A percentile compares a stretch with the other conserved stretches of the same genome.
Conservation (phyloP, 1,140 invertebrate genomes). For the Phymastichus coffea region DNA sequence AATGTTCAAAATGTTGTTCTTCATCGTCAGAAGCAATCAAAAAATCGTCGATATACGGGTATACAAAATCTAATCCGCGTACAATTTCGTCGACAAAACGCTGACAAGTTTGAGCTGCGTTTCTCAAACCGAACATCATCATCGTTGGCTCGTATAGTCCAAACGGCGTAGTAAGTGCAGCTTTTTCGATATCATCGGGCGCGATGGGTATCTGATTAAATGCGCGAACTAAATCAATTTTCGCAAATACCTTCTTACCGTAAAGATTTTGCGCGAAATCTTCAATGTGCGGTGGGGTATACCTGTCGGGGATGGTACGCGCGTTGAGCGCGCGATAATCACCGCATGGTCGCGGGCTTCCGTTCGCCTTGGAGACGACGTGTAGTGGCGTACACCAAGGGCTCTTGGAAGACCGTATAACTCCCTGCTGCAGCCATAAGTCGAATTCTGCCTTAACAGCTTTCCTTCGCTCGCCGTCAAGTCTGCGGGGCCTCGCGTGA, state of each 20-base stretch:
- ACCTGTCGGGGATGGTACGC: slow-evolving; percentile 37
- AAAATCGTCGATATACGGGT: slow-evolving; percentile 38
- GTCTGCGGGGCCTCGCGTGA: slow-evolving; percentile 32
- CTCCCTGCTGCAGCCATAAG: slow-evolving; percentile 31
- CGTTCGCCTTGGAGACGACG: slow-evolving; percentile 49
- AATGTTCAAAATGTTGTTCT: slow-evolving; percentile 18
- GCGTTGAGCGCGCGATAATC: slow-evolving; percentile 56
- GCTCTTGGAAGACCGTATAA: slow-evolving; percentile 33
- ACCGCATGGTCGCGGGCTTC: slow-evolving; percentile 49
- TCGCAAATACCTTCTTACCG: neutral
- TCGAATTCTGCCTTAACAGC: slow-evolving; percentile 7
- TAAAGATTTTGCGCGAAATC: neutral
- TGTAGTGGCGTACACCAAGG: slow-evolving; percentile 53
- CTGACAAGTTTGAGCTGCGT: slow-evolving; percentile 31
- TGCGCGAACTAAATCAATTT: slow-evolving; percentile 21
- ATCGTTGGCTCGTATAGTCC: slow-evolving; percentile 13
- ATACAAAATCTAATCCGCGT: no score
- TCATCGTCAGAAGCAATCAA: slow-evolving; percentile 30
- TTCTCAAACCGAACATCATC: slow-evolving; percentile 30
- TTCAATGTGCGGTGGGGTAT: slow-evolving; percentile 33
- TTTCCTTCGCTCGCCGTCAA: slow-evolving; percentile 13
- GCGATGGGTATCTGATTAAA: slow-evolving; percentile 43
- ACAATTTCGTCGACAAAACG: slow-evolving; percentile 20
- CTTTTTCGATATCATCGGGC: slow-evolving; percentile 48
- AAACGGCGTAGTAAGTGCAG: slow-evolving; percentile 33